Evolutionary conservation across 1,140 invertebrate genomes (phyloP).

Genomic region (Muscidifurax raptorellus): DNA sequence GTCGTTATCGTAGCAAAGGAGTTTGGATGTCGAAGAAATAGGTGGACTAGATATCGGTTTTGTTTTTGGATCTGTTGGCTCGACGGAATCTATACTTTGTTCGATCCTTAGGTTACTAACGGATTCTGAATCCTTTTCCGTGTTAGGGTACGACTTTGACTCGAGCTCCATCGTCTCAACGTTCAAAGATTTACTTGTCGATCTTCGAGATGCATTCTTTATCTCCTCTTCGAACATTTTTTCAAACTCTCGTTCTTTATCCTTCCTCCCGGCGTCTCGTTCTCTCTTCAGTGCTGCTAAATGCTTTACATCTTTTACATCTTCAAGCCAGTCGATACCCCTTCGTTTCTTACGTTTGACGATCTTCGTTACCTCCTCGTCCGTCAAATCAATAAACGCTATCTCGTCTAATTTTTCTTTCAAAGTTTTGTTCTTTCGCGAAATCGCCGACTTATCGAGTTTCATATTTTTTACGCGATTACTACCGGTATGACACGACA

Average conservation of each 20-base stretch:
- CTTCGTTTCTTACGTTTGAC: conserved; percentile 33
- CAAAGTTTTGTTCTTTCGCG: conserved; percentile 1
- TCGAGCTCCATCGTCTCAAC: background rate
- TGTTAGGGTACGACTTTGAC: conserved; percentile 6
- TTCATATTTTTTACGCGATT: conserved; percentile 26
- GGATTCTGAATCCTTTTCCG: background rate
- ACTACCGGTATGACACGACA: conserved; percentile 10
- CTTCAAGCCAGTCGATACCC: conserved; percentile 61
- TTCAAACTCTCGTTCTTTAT: background rate
- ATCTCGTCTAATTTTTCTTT: conserved; percentile 26
- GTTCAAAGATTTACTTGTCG: background rate
- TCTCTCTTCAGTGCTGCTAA: conserved; percentile 38
- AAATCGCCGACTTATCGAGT: conserved; percentile 8
- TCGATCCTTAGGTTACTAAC: background rate
- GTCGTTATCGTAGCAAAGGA: background rate
- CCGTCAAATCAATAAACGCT: conserved; percentile 68
- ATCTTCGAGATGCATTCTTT: background rate
- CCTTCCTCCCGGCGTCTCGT: background rate
- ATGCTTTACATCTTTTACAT: conserved; percentile 42
- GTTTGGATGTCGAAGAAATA: background rate
- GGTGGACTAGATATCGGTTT: conserved; percentile 15
- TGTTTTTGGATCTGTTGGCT: background rate
- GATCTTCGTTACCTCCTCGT: conserved; percentile 55
- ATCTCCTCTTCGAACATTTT: background rate
- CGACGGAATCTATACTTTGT: background rate